These are phyloP conservation scores for Lymantria monacha DNA, from an alignment of 2,888 invertebrate genomes.

Conservation along the genomic window DNA sequence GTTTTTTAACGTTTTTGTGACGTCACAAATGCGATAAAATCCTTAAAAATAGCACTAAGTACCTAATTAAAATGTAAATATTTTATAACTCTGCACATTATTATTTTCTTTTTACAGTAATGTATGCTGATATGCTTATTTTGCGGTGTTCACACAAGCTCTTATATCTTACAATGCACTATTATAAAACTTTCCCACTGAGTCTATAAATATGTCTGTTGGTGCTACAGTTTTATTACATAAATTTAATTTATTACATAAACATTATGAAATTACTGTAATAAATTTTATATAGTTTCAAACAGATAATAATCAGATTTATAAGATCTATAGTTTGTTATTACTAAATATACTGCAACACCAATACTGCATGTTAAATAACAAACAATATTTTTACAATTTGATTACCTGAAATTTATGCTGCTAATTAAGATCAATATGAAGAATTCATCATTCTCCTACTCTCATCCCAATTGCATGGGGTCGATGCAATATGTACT, in stretches of 20 bases:
- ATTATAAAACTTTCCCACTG: background rate
- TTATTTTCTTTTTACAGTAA: too few species aligned
- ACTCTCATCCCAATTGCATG: too few species aligned
- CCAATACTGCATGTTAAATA: constrained; percentile 15
- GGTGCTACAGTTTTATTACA: background rate
- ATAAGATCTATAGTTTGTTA: background rate
- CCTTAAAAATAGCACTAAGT: too few species aligned
- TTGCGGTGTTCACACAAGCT: too few species aligned
- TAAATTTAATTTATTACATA: background rate
- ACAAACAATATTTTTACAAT: constrained; percentile 20
- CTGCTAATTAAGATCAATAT: background rate
- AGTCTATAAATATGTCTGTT: background rate
- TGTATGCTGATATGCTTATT: too few species aligned
- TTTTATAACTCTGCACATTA: too few species aligned
- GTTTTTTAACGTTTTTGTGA: too few species aligned
- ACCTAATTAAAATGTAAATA: too few species aligned
- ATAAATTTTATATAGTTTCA: constrained; percentile 1
- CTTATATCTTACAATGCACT: background rate
- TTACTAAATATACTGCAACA: constrained; percentile 11
- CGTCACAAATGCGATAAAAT: too few species aligned
- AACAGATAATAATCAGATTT: background rate
- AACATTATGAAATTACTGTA: background rate
- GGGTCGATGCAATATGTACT: too few species aligned
- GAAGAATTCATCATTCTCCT: too few species aligned
- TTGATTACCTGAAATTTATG: constrained; percentile 33